Evolutionary conservation across 92 coral and sea anemone species (phyloP).

Genomic region (Umimayanthus kanabou): DNA sequence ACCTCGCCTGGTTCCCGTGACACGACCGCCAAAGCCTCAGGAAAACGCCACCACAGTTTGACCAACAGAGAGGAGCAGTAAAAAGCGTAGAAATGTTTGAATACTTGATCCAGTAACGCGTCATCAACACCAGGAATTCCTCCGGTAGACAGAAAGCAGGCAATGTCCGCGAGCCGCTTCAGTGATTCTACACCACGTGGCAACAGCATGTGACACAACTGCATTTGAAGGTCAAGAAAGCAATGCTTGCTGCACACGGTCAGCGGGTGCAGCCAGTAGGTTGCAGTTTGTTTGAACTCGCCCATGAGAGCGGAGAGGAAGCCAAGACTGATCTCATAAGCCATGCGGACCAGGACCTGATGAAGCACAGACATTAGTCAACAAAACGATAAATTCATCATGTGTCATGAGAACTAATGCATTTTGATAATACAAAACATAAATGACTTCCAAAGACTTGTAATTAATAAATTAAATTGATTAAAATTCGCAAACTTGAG

Average conservation of each 20-base stretch:
- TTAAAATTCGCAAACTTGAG: too few species aligned
- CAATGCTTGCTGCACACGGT: conserved; percentile 62
- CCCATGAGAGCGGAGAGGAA: conserved; percentile 64
- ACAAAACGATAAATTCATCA: not conserved
- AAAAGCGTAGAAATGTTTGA: conserved; percentile 61
- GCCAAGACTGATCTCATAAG: conserved; percentile 82
- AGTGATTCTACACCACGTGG: conserved; percentile 70
- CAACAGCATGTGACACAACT: conserved; percentile 65
- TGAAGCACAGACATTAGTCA: not conserved
- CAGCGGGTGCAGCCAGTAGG: conserved; percentile 70
- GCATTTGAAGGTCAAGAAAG: conserved; percentile 57
- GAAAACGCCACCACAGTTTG: conserved; percentile 73
- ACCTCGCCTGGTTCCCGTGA: not conserved
- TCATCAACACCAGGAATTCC: not conserved
- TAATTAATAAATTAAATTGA: too few species aligned
- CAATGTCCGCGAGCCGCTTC: conserved; percentile 45
- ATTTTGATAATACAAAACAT: not conserved
- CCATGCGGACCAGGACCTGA: conserved; percentile 68
- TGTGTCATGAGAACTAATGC: not conserved
- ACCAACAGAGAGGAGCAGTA: conserved; percentile 54
- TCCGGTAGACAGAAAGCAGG: conserved; percentile 21
- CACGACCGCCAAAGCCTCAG: conserved; percentile 42
- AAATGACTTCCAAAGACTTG: not conserved
- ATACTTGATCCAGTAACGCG: conserved; percentile 42
- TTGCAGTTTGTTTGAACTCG: conserved; percentile 51